Conservation (phyloP, 1,140 invertebrate species). For the Chironomus tepperi region DNA sequence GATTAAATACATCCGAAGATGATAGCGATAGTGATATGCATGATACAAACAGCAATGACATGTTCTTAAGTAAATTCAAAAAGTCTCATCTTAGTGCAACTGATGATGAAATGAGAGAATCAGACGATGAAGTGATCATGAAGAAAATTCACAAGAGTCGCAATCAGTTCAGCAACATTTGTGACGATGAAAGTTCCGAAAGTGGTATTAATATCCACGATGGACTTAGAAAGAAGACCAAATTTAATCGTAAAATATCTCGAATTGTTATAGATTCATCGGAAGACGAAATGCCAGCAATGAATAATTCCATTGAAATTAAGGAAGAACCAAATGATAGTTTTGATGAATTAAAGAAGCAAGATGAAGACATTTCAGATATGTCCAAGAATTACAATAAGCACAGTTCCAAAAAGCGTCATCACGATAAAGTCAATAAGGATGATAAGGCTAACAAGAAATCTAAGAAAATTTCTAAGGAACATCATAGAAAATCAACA, state of each 20-base stretch:
- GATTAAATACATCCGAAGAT: conserved; percentile 77
- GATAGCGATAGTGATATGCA: conserved; percentile 63
- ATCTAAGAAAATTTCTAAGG: conserved; percentile 45
- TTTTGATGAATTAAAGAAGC: conserved; percentile 40
- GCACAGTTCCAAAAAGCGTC: conserved; percentile 22
- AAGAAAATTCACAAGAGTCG: conserved; percentile 25
- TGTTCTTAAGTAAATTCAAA: not conserved
- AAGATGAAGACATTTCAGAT: conserved; percentile 23
- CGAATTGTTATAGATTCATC: conserved; percentile 48
- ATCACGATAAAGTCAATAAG: conserved; percentile 49
- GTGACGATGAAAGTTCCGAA: conserved; percentile 39
- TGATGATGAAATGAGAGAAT: conserved; percentile 36
- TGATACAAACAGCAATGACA: not conserved
- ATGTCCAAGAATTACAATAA: conserved; percentile 48
- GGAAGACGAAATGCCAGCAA: conserved; percentile 41
- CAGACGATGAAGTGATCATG: conserved; percentile 36
- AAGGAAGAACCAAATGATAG: conserved; percentile 31
- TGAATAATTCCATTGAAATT: conserved; percentile 24
- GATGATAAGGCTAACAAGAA: conserved; percentile 63
- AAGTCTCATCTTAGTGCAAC: conserved; percentile 26
- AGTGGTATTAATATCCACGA: conserved; percentile 33
- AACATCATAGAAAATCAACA: not conserved
- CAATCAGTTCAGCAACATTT: conserved; percentile 30
- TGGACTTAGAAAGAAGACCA: conserved; percentile 27
- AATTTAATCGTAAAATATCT: conserved; percentile 43